phyloP scores from a whole-genome alignment of 2,113 vertebrate genomes.

The Craseonycteris thonglongyai region DNA sequence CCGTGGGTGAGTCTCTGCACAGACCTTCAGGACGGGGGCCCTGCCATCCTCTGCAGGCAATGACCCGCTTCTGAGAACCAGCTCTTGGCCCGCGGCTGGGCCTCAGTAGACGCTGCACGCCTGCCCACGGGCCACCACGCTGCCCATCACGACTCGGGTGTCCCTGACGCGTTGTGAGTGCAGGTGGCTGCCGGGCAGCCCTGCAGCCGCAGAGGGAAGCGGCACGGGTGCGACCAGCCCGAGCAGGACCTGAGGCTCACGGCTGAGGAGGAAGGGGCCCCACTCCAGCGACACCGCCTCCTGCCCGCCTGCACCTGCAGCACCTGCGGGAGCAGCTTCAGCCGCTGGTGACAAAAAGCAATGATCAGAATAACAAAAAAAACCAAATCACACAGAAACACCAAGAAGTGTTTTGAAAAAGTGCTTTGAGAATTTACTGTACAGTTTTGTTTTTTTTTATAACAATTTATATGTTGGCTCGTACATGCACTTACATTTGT shows the following conservation, averaged over 20 bases:
- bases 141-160: neutral
- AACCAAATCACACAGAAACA: constrained; percentile 53
- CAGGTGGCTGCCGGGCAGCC: too few species aligned
- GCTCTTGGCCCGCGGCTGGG: neutral
- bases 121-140: neutral
- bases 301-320: rapidly evolving
- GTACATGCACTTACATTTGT: constrained; percentile 82
- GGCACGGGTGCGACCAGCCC: too few species aligned
- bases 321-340: neutral
- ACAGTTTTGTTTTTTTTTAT: constrained; percentile 73
- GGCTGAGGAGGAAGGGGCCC: too few species aligned
- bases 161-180: neutral
- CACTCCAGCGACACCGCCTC: rapidly evolving
- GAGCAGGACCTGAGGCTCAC: too few species aligned
- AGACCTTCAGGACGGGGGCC: neutral
- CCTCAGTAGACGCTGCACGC: neutral
- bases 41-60: neutral
- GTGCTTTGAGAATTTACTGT: constrained; percentile 80
- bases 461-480: constrained; percentile 81
- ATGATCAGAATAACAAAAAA: constrained; percentile 50
- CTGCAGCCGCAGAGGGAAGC: too few species aligned
- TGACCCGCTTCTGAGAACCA: neutral
- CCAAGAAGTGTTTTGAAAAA: constrained; percentile 76
- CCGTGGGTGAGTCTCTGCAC: rapidly evolving
- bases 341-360: constrained; percentile 59